Evolutionary conservation across 2,797 vertebrate species (phyloP).

Genomic region (Brotula barbata): DNA sequence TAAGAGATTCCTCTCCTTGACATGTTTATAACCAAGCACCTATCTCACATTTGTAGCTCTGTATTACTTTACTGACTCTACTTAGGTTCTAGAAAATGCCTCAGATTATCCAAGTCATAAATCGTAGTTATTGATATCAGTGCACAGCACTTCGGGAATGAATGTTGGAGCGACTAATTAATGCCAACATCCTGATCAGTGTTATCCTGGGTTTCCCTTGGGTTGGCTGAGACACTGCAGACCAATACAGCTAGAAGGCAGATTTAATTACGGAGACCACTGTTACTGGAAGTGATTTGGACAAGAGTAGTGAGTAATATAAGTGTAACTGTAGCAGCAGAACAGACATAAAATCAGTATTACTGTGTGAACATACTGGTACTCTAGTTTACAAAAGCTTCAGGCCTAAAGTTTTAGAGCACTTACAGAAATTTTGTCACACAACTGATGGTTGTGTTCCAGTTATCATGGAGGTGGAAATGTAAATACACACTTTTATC

Average conservation of each 20-base stretch:
- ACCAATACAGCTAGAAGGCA: conserved; percentile 69
- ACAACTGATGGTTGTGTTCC: too few relatives aligned
- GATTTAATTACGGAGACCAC: conserved; percentile 37
- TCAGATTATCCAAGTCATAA: conserved; percentile 4
- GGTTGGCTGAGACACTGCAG: conserved; percentile 68
- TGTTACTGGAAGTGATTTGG: conserved; percentile 5
- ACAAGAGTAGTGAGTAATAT: conserved; percentile 20
- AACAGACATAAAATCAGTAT: conserved; percentile 11
- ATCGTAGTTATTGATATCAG: conserved; percentile 19
- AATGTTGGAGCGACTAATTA: conserved; percentile 22
- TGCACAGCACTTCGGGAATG: conserved; percentile 14
- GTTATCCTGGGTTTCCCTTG: conserved; percentile 33
- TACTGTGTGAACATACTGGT: conserved; percentile 9
- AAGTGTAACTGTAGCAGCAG: conserved; percentile 10
- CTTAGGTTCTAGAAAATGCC: neutral
- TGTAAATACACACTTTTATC: neutral
- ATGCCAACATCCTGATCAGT: conserved; percentile 17
- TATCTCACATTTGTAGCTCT: too few relatives aligned
- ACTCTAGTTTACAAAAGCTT: conserved; percentile 4
- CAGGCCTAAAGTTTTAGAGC: too few relatives aligned
- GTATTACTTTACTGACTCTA: neutral
- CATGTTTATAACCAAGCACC: too few relatives aligned
- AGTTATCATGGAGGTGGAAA: neutral
- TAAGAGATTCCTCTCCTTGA: too few relatives aligned
- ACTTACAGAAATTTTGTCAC: too few relatives aligned